Base-by-base conservation (phyloP, 2,113 vertebrate species). In the Corythoichthys haematopterus region DNA sequence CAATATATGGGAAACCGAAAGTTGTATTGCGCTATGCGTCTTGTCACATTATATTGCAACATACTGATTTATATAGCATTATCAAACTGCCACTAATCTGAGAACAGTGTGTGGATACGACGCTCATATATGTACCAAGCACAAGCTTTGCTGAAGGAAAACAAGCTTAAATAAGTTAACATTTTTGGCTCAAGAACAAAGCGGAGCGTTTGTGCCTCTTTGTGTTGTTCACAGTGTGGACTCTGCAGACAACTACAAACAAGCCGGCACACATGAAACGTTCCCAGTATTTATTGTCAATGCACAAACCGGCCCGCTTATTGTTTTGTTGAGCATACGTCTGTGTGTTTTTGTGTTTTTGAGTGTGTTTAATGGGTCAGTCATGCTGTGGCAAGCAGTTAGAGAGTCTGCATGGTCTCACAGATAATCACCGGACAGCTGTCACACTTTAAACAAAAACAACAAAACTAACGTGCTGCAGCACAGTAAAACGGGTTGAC, bases 381-480 rank as follows among this genome's bases (percentile, higher is more conserved):
- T 85, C 83, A 79, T 84, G 86, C 84, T 88, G 84, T 73, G 84
- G 77, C 69, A 70, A 76, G 77, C 82, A 83, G 81, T 80, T 81
- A 69, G 71, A 57, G 71, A 82, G 78, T 65, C 78, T 79, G 83
- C 68, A 84, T 79, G 83, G 80, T 72, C 83, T 73, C 20, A 2
- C 83, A 70, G 87, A 88, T 83, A 85, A 87, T 85, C 87, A 80
- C 72, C 50, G 74, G 81, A 80, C 84, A 87, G 83, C 84, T 85
- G 84, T 87, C 80, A 77, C 78, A 78, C 83, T 84, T 77, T 77
- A 80, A 78, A 84, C 78, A 81, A 81, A 72, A 72, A 82, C 77
- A 74, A 75, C 75, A 63, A 76, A 79, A 77, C 52, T 20, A 64
- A 61, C 64, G 63, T 68, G 70, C 61, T 50, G 76, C 71, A 45